These are phyloP conservation scores for Pelodytes ibericus DNA, from an alignment of 2,797 vertebrate species.

Conservation along the genomic window DNA sequence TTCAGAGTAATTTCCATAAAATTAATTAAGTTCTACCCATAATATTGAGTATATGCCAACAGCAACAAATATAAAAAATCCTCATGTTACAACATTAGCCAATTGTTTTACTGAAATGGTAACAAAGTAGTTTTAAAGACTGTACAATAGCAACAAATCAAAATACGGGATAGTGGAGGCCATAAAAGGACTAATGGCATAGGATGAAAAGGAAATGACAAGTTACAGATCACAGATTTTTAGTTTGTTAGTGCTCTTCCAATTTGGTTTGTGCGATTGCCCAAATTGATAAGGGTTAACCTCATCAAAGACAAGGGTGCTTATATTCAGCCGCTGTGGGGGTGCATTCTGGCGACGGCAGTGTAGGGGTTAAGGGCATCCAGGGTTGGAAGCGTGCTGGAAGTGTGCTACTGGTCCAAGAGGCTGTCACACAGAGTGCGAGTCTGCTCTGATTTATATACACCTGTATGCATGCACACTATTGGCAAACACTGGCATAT, in stretches of 20 bases:
- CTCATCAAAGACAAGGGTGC: too few relatives aligned
- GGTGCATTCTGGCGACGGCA: too few relatives aligned
- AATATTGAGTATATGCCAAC: too few relatives aligned
- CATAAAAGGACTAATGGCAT: slow-evolving; percentile 39
- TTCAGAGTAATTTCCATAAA: too few relatives aligned
- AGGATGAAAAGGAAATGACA: slow-evolving; percentile 32
- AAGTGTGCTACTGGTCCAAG: background rate
- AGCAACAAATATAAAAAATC: background rate
- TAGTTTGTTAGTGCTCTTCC: too few relatives aligned
- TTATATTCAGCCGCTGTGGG: too few relatives aligned
- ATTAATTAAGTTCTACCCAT: too few relatives aligned
- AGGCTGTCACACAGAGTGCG: background rate
- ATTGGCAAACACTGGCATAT: slow-evolving; percentile 67
- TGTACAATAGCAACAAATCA: slow-evolving; percentile 33
- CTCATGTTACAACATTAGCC: background rate
- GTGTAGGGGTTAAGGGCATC: background rate
- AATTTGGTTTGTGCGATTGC: too few relatives aligned
- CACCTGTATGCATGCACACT: slow-evolving; percentile 46
- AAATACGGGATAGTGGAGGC: slow-evolving; percentile 20
- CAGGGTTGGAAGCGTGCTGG: background rate
- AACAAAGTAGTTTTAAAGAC: slow-evolving; percentile 25
- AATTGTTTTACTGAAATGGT: background rate
- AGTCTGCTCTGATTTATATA: slow-evolving; percentile 28
- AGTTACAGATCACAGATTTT: background rate
- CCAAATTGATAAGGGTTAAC: too few relatives aligned